Percentiles rank a stretch among this genome's conserved stretches.
Evolutionary conservation across 2,797 vertebrate species (phyloP).

Genomic region (Acanthiza pusilla): DNA sequence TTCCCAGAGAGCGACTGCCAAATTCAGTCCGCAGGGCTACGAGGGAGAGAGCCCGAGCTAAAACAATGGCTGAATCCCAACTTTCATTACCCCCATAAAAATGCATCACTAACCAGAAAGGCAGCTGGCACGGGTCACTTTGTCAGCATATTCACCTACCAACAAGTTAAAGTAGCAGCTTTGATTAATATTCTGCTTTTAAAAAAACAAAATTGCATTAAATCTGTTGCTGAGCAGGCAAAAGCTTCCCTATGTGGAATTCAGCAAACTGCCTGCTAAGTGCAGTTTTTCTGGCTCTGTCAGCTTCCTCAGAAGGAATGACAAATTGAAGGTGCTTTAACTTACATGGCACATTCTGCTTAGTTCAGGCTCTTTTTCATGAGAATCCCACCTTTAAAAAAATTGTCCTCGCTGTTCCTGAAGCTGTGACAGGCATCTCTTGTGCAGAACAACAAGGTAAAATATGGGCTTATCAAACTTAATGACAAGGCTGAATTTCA

Average conservation of each 20-base stretch:
- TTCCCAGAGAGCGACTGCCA: neutral
- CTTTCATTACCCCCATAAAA: neutral
- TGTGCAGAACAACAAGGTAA: neutral
- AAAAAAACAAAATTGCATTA: neutral
- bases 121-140: neutral
- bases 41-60: neutral
- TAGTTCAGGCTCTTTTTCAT: neutral
- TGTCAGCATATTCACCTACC: neutral
- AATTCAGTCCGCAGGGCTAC: neutral
- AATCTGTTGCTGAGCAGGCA: neutral
- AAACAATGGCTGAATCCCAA: neutral
- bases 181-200: neutral
- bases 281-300: neutral
- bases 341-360: neutral
- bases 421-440: neutral
- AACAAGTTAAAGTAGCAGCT: neutral
- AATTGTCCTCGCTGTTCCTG: neutral
- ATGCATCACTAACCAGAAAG: neutral
- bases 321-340: neutral
- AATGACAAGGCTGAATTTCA: neutral
- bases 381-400: neutral
- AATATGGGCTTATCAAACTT: neutral
- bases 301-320: neutral
- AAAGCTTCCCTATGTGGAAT: neutral
- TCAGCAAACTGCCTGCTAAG: neutral